Conservation (phyloP, 2,113 vertebrate genomes). For the Tor tambroides region DNA sequence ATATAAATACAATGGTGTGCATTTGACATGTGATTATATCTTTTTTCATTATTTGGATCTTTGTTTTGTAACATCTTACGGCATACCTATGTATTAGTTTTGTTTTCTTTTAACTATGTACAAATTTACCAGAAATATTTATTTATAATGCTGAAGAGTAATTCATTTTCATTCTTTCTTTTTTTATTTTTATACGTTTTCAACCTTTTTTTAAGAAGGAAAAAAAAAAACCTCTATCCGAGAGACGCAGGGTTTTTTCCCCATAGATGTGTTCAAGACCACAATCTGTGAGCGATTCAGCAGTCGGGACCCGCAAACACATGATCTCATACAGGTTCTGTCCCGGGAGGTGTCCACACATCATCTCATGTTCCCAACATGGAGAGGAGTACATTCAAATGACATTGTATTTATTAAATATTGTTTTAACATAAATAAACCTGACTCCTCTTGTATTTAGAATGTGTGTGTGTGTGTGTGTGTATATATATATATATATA, state of each 20-base stretch:
- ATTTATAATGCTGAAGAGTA: slow-evolving; percentile 76
- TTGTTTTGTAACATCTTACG: slow-evolving; percentile 65
- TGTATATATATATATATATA: neutral
- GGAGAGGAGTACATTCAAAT: slow-evolving; percentile 66
- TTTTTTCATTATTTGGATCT: slow-evolving; percentile 48
- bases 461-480: neutral
- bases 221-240: neutral
- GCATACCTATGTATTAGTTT: slow-evolving; percentile 59
- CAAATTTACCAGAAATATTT: slow-evolving; percentile 74
- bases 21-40: slow-evolving; percentile 56
- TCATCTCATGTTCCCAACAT: slow-evolving; percentile 68
- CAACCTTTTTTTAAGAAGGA: slow-evolving; percentile 31
- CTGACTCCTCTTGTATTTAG: slow-evolving; percentile 67
- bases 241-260: neutral
- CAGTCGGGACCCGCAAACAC: slow-evolving; percentile 49
- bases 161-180: slow-evolving; percentile 58
- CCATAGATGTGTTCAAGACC: slow-evolving; percentile 60
- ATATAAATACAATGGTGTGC: slow-evolving; percentile 45
- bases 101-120: slow-evolving; percentile 60
- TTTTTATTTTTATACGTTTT: slow-evolving; percentile 70
- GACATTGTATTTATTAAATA: slow-evolving; percentile 76
- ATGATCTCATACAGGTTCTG: slow-evolving; percentile 1
- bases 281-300: slow-evolving; percentile 64
- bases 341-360: slow-evolving; percentile 10
- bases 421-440: slow-evolving; percentile 80